Evolutionary conservation across 1,140 invertebrate genomes (phyloP), one percentile per base, ranked within the genome.

Genomic region (Procambarus virginalis): DNA sequence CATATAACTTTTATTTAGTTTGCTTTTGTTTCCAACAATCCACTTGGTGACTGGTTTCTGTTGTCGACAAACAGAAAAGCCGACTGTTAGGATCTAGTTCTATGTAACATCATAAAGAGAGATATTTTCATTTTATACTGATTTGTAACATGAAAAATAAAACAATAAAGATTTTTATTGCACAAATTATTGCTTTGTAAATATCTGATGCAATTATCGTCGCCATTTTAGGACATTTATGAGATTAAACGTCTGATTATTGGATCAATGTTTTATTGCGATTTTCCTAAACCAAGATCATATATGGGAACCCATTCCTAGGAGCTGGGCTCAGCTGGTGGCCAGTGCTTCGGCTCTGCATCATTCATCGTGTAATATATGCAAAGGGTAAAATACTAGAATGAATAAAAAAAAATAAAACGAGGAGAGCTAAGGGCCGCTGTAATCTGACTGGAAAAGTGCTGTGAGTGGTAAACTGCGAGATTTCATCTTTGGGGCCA

Each of bases 111-210:
- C 88, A 84, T 60, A 77, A 89, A 89, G 81, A 89, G 81, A 75
- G 84, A 81, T 84, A 84, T 89, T 89, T 89, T 89, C 73, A 84
- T 84, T 89, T 89, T 89, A 76, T 89, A 89, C 88, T 89, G 88
- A 84, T 89, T 84, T 89, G 58, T 89, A 89, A 84, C 81, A 79
- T 89, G 82, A 77, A 83, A 73, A 81, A 51, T 48, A 81, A 5
- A 85, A 85, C 46, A 55, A 86, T 48, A 75, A 82, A 89, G 88
- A 83, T 89, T 89, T 89, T 84, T 89, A 89, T 89, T 89, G 88
- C 88, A 89, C 88, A 89, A 64, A 79, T 84, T 89, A 89, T 79
- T 78, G 88, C 88, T 89, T 89, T 89, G 88, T 89, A 89, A 17
- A 89, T 89, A 89, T 70, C 60, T 84, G 73, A 84, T 89, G 80